Base-by-base conservation (phyloP, 2,797 vertebrate genomes). In the Eulemur rubriventer region DNA sequence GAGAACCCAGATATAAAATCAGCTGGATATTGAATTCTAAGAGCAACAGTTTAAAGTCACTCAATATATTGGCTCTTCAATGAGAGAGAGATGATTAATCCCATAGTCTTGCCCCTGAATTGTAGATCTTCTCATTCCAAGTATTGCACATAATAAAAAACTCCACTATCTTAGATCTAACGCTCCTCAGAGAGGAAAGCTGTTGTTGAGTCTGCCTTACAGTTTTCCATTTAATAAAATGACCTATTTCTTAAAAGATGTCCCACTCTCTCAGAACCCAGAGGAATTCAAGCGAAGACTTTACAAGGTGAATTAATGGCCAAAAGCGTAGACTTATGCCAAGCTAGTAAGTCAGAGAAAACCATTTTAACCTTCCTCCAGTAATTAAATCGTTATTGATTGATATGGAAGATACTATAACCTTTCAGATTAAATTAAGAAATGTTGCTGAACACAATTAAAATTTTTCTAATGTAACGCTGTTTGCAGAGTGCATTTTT, bases 401-500 rank as follows among this genome's bases (percentile, higher is more conserved):
- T 97, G 94, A 97, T 96, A 94, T 72, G 61, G 93, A 97, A 95
- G 75, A 88, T 80, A 91, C 41, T 50, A 0, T 96, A 98, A 97
- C 41, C 67, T 96, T 98, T 92, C 98, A 97, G 92, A 95, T 72
- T 96, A 96, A 98, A 98, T 96, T 93, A 97, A 97, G 70, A 96
- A 90, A 95, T 94, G 94, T 96, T 96, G 75, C 84, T 97, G 89
- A 98, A 96, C 79, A 97, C 55, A 97, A 97, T 8, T 96, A 52
- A 57, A 97, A 59, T 63, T 79, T 98, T 98, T 97, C 72, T 96
- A 97, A 96, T 55, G 61, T 79, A 97, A 35, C 7, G 1, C 89
- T 97, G 78, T 97, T 97, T 98, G 92, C 84, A 97, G 84, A 98
- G 93, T 91, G 41, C 4, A 63, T 96, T 97, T 98, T 97, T 98